Base-by-base conservation (phyloP, 2,113 vertebrate genomes). In the Hippocampus mohnikei region DNA sequence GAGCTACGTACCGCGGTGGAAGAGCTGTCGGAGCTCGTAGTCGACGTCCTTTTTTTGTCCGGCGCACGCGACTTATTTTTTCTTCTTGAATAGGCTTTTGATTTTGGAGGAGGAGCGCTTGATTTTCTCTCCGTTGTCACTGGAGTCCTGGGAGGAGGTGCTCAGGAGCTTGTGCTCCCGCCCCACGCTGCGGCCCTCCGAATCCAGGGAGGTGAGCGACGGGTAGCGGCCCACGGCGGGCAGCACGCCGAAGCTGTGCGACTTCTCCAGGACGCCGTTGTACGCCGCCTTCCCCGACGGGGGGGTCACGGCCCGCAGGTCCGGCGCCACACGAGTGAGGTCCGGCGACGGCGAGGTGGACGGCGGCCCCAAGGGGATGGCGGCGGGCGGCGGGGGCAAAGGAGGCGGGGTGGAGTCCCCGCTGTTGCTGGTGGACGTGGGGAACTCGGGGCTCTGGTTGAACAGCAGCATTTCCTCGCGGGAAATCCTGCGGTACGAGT, bases 11-110 rank as follows among this genome's bases (percentile, higher is more conserved):
- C 94, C 89, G 87, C 91, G 84, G 84, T 37, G 78, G 80, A 84
- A 58, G 60, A 79, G 81, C 80, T 50, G 76, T 85, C 90, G 88
- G 83, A 89, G 88, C 85, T 88, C 85, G 79, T 85, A 79, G 83
- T 85, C 84, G 29, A 87, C 55, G 79, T 90, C 86, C 83, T 41
- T 82, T 66, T 79, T 67, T 86, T 73, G 66, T 75, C 46, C 76
- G 65, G 72, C 73, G 25, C 73, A 42, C 66, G 41, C 70, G 40
- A 21, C 71, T 66, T 84, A 92, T 83, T 92, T 92, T 75, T 95
- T 99, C 91, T 98, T 99, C 90, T 96, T 99, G 87, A 99, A 98
- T 89, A 99, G 91, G 84, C 90, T 97, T 93, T 96, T 99, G 72
- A 99, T 94, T 94, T 97, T 99, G 8, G 95, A 96, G 1, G 95